A percentile compares a stretch with the other conserved stretches of the same genome.
These are phyloP conservation scores for Epinotia bilunana DNA, from an alignment of 2,888 invertebrate species.

Conservation along the genomic window DNA sequence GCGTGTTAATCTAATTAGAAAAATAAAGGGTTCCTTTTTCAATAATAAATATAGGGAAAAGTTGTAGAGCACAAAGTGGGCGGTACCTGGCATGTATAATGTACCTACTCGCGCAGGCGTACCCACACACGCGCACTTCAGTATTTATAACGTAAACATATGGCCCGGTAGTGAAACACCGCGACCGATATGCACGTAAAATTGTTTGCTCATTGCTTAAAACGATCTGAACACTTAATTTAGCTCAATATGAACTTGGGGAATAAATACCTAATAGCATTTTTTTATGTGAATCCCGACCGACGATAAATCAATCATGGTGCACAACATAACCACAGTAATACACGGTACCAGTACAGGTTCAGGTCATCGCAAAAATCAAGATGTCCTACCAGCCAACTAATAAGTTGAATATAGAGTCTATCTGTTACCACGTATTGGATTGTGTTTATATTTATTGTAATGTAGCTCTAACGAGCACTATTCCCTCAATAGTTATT, in stretches of 20 bases:
- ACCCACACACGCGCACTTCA: conserved; percentile 63
- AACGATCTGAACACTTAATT: conserved; percentile 7
- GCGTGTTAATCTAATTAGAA: background rate
- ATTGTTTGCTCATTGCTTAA: conserved; percentile 28
- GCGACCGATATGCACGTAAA: conserved; percentile 60
- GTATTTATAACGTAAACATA: conserved; percentile 80
- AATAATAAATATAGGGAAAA: conserved; percentile 34
- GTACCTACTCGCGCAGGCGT: conserved; percentile 56
- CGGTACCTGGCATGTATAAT: conserved; percentile 75
- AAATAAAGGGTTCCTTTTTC: conserved; percentile 26
- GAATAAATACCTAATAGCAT: too few relatives aligned
- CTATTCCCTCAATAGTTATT: background rate
- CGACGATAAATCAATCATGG: too few relatives aligned
- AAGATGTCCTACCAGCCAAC: too few relatives aligned
- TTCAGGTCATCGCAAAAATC: too few relatives aligned
- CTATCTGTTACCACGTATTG: conserved; percentile 3
- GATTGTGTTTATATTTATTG: conserved; percentile 4
- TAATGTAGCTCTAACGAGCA: background rate
- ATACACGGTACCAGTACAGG: too few relatives aligned
- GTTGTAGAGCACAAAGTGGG: conserved; percentile 62
- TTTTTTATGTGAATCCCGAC: too few relatives aligned
- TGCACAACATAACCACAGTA: too few relatives aligned
- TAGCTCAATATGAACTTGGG: background rate
- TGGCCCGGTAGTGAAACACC: conserved; percentile 68
- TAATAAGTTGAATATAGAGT: too few relatives aligned